phyloP scores from a whole-genome alignment of 2,888 invertebrate genomes.

The Drosophila cyrtoloma region DNA sequence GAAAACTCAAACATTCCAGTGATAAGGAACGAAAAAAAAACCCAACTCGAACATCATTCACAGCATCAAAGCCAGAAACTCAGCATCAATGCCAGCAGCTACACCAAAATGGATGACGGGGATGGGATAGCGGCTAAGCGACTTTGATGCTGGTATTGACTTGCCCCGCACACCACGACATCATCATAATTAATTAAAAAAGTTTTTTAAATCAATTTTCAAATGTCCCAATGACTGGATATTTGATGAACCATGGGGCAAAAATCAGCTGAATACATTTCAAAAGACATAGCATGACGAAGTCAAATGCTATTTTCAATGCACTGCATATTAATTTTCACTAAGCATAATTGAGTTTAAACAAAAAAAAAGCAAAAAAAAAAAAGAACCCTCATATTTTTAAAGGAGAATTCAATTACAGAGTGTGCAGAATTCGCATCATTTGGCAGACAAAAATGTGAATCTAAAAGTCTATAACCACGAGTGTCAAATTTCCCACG shows the following conservation, averaged over 20 bases:
- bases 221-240: conserved; percentile 72
- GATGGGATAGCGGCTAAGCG: conserved; percentile 8
- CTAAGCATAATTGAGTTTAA: not conserved
- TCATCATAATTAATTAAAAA: conserved; percentile 81
- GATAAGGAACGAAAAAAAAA: conserved; percentile 46
- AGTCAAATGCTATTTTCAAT: conserved; percentile 18
- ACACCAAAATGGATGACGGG: conserved; percentile 53
- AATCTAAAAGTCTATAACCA: not conserved
- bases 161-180: conserved; percentile 54
- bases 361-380: no score
- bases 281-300: conserved; percentile 17
- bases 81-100: conserved; percentile 46
- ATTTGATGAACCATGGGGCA: conserved; percentile 67
- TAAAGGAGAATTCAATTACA: not conserved
- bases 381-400: not conserved
- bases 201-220: conserved; percentile 79
- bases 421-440: not conserved
- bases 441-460: not conserved
- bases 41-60: conserved; percentile 74
- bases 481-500: not conserved
- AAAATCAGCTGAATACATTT: conserved; percentile 39
- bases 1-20: conserved; percentile 77
- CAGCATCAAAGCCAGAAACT: conserved; percentile 67
- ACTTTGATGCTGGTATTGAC: conserved; percentile 30
- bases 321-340: conserved; percentile 1